Evolutionary conservation across 2,797 vertebrate species (phyloP), one percentile per base, ranked within the genome.

Genomic region (Typhlichthys subterraneus): DNA sequence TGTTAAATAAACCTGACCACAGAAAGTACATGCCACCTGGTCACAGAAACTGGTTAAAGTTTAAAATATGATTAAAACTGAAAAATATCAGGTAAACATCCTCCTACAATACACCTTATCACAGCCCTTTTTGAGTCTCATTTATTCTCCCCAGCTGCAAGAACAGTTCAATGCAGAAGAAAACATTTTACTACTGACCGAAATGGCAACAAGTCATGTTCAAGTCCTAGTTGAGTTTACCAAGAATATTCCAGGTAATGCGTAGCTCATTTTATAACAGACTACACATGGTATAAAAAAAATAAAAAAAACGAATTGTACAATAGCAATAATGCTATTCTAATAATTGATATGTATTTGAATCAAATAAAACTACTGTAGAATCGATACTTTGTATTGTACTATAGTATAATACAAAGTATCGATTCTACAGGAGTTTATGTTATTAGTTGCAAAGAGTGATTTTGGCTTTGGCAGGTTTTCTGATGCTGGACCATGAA

Each of bases 141-240:
- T 66, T 13, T 71, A 75, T 38, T 61, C 45, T 79, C 17, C 13
- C 1, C 83, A 98, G 96, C 90, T 98, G 61, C 95, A 98, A 11
- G 96, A 98, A 38, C 95, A 98, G 83, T 96, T 95, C 90, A 97
- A 91, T 1, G 88, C 90, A 53, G 97, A 99, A 81, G 96, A 96
- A 86, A 99, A 99, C 89, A 97, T 99, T 88, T 92, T 98, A n/a
- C 93, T 99, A 58, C 83, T 99, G 87, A 99, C 97, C 38, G 97
- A 98, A 89, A 96, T 99, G 93, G 98, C 98, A 70, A 99, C 98
- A 33, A 98, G 87, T 90, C 98, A 99, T 8, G 97, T 99, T 59
- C 96, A 99, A 77, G 93, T 99, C 72, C 94, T 99, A 55, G 97
- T 99, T 79, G 97, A 99, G 88, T 99, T 99, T 87, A 99, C 97